Percentiles rank a stretch among this genome's conserved stretches.
Evolutionary conservation across 2,113 vertebrate species (phyloP).

Genomic region (Cercopithecus mona): DNA sequence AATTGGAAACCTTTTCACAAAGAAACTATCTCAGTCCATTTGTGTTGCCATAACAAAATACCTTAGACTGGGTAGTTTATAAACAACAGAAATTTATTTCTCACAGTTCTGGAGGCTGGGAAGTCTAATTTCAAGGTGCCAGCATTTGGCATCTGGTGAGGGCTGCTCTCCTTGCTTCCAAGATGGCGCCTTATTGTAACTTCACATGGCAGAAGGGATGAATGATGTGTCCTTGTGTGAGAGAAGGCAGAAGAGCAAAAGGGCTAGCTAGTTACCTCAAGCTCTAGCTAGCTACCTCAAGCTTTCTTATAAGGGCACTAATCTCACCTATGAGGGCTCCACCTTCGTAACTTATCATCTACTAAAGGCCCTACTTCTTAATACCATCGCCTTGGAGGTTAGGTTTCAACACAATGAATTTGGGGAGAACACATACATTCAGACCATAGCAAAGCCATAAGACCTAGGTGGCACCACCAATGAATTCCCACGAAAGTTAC

Average conservation of each 20-base stretch:
- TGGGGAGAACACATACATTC: not conserved
- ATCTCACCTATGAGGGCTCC: no score
- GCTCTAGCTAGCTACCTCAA: not conserved
- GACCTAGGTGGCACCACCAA: not conserved
- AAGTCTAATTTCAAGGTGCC: not conserved
- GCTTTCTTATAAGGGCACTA: not conserved
- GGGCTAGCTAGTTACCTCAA: not conserved
- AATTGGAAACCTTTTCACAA: not conserved
- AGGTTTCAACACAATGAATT: not conserved
- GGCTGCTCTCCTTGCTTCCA: not conserved
- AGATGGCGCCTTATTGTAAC: no score
- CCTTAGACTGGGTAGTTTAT: not conserved
- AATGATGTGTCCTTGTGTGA: not conserved
- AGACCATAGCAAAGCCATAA: not conserved
- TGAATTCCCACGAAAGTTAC: constrained; percentile 24
- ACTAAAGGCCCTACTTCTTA: not conserved
- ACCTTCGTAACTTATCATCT: not conserved
- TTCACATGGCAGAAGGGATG: not conserved
- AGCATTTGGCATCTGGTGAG: not conserved
- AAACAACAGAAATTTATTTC: not conserved
- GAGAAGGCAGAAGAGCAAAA: not conserved
- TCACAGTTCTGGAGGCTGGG: not conserved
- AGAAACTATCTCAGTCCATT: not conserved
- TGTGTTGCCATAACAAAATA: not conserved
- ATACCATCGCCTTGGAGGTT: not conserved